Base-by-base conservation (phyloP, 2,888 invertebrate species). In the Leucophora obtusa region DNA sequence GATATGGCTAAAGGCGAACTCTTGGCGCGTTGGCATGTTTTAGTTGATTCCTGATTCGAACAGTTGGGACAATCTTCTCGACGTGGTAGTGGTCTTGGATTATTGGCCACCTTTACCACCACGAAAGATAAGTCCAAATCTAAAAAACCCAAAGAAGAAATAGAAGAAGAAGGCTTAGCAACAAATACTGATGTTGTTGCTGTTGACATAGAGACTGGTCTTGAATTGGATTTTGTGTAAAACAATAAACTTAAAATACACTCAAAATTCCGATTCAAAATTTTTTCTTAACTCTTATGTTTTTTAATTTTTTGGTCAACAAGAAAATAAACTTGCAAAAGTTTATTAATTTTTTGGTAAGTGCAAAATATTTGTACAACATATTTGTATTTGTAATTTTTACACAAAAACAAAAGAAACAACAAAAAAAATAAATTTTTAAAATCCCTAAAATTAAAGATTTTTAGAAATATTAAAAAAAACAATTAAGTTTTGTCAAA, bases 21-120 rank as follows among this genome's bases (percentile, higher is more conserved):
- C 91, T 94, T 98, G 78, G 96, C 96, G 88, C 94, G 97, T 70
- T 98, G 98, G 98, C 98, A 98, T 90, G 94, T 97, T 43, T 91
- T 98, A 81, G 93, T 97, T 85, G 94, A 94, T 88, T 94, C 94
- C 90, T 93, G 93, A 93, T 93, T 92, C 85, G 89, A 90, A 86
- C 89, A 90, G 87, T 87, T 90, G 85, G 90, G 90, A 80, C 89
- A 89, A 82, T 86, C 89, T 83, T 86, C 88, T 9, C 86, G 89
- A 63, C 90, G 89, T 83, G 86, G 86, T 71, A 89, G 86, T 71
- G 86, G 86, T 58, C 82, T 89, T 38, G 85, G 86, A 58, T 86
- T 88, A 80, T 80, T 89, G 76, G 86, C 89, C 63, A 83, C 89
- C 54, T 85, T 85, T 78, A 85, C 87, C 79, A 83, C 85, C 77